Base-by-base conservation (phyloP, 92 coral and sea anemone species). In the Parazoanthus swiftii region DNA sequence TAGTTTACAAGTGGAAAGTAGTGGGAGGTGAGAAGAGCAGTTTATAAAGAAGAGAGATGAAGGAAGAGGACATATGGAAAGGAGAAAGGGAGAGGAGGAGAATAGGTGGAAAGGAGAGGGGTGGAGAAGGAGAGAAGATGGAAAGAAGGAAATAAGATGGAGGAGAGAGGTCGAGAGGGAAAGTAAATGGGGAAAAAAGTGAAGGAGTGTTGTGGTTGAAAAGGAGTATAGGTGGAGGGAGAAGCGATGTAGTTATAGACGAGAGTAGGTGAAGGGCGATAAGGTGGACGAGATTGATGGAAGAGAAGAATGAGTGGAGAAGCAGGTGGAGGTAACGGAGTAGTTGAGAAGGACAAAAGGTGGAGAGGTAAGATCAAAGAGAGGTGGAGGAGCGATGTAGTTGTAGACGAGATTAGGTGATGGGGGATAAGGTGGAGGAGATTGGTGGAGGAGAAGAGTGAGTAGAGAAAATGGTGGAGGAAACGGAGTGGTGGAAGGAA, bases 351-450 rank as follows among this genome's bases (percentile, higher is more conserved):
- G 78, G 74, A 86, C 80, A 26, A 75, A 38, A 54, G 56, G 44
- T 1, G 70, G 51, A 73, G 63, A 4, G 43, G 37, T 21, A 58
- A 68, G 16, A 54, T n/a, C 46, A 67, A 63, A 23, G 9, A 21
- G 25, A 63, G 26, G 70, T 63, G 70, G 70, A 18, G 70, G 10
- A 68, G 75, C 11, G 43, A 78, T 48, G 71, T 82, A 38, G 29
- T 63, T 4, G 70, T 9, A 21, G 70, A 63, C 25, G 26, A 63
- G n/a, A 2, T 25, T 20, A 63, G 8, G 48, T 58, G 38, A 59
- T 63, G 81, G 80, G 77, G 35, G 87, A 66, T 43, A 65, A 8
- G 7, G 33, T 63, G 68, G 29, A 67, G 75, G 78, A 83, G 74
- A 36, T 18, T 35, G 67, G 81, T 72, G 67, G 81, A 51, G 81